A percentile compares a stretch with the other conserved stretches of the same genome.
Conservation (phyloP, 1,140 invertebrate genomes). For the Drusus annulatus region DNA sequence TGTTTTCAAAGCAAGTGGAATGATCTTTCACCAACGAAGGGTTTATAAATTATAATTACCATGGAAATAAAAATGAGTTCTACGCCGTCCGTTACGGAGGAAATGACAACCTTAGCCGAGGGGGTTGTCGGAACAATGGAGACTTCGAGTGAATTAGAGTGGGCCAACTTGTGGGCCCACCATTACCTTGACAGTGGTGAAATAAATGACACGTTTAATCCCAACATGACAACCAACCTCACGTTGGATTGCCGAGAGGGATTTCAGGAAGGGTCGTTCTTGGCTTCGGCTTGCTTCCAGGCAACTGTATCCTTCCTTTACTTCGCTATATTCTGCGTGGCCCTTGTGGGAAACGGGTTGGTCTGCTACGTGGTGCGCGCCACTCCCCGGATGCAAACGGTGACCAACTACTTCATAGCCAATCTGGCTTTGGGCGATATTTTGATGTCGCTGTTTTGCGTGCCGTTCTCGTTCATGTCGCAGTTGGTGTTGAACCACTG, state of each 20-base stretch:
- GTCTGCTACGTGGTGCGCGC: constrained; percentile 83
- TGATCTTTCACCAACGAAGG: too few species aligned
- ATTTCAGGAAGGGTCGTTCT: constrained; percentile 38
- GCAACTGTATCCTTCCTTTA: constrained; percentile 77
- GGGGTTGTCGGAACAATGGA: neutral
- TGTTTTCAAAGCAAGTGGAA: too few species aligned
- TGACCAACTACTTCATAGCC: constrained; percentile 86
- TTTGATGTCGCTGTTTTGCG: constrained; percentile 82
- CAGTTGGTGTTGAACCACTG: constrained; percentile 78
- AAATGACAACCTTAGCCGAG: neutral
- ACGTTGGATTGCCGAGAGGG: constrained; percentile 31
- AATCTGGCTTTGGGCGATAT: constrained; percentile 86
- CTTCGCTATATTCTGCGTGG: constrained; percentile 77
- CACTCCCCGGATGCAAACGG: constrained; percentile 81
- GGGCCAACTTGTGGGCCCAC: neutral
- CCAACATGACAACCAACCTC: constrained; percentile 5
- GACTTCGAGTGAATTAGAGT: constrained; percentile 1
- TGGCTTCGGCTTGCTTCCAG: constrained; percentile 48
- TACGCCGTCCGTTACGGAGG: neutral
- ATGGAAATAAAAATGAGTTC: neutral
- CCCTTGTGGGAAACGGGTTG: constrained; percentile 80
- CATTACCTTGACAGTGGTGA: constrained; percentile 8
- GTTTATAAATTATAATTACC: too few species aligned
- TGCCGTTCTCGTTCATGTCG: constrained; percentile 84
- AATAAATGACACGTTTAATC: constrained; percentile 14